Evolutionary conservation across 2,888 invertebrate genomes (phyloP).

Genomic region (Elgonia sp.): DNA sequence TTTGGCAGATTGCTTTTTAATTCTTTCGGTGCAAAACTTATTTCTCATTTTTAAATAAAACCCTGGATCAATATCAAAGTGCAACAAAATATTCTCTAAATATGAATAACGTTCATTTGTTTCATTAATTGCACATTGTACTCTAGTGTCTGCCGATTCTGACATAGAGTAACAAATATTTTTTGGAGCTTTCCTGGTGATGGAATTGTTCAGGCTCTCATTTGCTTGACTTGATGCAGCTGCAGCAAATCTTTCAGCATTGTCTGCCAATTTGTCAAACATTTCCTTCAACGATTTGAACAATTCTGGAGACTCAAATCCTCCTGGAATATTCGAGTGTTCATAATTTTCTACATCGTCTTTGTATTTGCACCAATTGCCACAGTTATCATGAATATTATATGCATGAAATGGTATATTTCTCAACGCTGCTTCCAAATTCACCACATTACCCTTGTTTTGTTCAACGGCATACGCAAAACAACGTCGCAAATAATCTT

Average conservation of each 20-base stretch:
- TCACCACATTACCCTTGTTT: slow-evolving; percentile 49
- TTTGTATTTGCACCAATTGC: slow-evolving; percentile 44
- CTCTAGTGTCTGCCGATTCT: slow-evolving; percentile 47
- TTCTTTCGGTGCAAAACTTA: not conserved
- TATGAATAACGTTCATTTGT: slow-evolving; percentile 49
- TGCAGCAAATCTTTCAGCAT: slow-evolving; percentile 54
- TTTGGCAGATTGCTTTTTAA: not conserved
- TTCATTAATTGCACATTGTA: slow-evolving; percentile 31
- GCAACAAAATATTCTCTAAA: slow-evolving; percentile 33
- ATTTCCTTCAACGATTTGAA: slow-evolving; percentile 25
- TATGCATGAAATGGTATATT: slow-evolving; percentile 64
- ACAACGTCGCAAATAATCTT: slow-evolving; percentile 45
- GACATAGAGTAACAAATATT: slow-evolving; percentile 58
- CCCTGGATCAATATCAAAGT: slow-evolving; percentile 34
- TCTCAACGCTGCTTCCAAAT: slow-evolving; percentile 33
- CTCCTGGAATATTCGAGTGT: slow-evolving; percentile 59
- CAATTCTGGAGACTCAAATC: slow-evolving; percentile 42
- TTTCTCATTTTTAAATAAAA: slow-evolving; percentile 12
- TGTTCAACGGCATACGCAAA: slow-evolving; percentile 59
- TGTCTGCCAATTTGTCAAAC: slow-evolving; percentile 52
- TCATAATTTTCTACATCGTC: slow-evolving; percentile 42
- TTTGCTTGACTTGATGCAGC: slow-evolving; percentile 61
- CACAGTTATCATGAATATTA: slow-evolving; percentile 56
- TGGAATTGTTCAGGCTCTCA: slow-evolving; percentile 60
- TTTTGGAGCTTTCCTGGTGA: slow-evolving; percentile 52